A percentile compares a stretch with the other conserved stretches of the same genome.
phyloP scores from a whole-genome alignment of 2,888 invertebrate species.

The Abrostola triplasia region DNA sequence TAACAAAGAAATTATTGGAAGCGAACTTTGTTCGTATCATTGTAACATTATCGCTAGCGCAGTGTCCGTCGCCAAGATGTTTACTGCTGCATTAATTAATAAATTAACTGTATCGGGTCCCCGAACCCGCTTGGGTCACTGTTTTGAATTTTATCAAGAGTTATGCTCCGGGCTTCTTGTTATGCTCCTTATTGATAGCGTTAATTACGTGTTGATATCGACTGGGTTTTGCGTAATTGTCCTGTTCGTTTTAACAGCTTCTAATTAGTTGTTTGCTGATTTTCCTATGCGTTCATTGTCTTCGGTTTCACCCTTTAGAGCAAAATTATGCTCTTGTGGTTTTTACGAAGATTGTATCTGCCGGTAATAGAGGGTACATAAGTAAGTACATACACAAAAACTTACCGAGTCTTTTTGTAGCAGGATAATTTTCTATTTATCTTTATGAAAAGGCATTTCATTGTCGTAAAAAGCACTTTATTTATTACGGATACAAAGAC shows the following conservation, averaged over 20 bases:
- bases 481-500: no score
- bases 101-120: constrained; percentile 60
- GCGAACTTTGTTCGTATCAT: constrained; percentile 60
- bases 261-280: not conserved
- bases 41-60: constrained; percentile 44
- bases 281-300: constrained; percentile 10
- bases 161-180: constrained; percentile 45
- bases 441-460: no score
- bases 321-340: not conserved
- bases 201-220: constrained; percentile 32
- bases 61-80: constrained; percentile 55
- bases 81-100: constrained; percentile 58
- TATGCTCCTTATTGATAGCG: constrained; percentile 36
- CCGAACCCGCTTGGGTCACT: constrained; percentile 62
- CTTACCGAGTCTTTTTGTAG: no score
- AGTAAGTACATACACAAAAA: no score
- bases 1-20: constrained; percentile 53
- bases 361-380: no score
- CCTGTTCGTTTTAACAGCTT: constrained; percentile 22
- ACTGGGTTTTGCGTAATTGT: constrained; percentile 19
- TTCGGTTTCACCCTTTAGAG: not conserved
- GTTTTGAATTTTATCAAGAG: constrained; percentile 66
- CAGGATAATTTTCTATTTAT: no score
- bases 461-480: no score
- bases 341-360: not conserved